These are phyloP conservation scores for Porites cylindrica DNA, from an alignment of 92 coral and sea anemone genomes.

Conservation along the genomic window DNA sequence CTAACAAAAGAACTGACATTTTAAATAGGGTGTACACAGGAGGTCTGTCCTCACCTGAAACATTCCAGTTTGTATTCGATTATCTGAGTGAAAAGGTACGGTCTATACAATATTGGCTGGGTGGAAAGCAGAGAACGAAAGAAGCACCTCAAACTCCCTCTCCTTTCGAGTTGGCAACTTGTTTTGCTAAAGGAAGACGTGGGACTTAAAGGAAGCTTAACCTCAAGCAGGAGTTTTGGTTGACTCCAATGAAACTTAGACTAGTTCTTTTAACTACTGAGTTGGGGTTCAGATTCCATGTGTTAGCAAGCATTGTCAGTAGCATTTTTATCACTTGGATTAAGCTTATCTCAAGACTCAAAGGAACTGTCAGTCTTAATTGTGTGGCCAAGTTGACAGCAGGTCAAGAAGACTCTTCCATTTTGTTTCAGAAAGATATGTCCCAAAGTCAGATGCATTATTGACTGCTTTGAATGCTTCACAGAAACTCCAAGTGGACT, in stretches of 20 bases:
- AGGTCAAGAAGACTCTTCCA: constrained; percentile 66
- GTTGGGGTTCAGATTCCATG: too few relatives aligned
- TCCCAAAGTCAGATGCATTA: constrained; percentile 55
- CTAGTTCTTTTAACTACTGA: not conserved
- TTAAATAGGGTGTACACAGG: constrained; percentile 60
- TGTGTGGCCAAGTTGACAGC: constrained; percentile 69
- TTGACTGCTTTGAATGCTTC: too few relatives aligned
- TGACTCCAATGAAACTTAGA: constrained; percentile 61
- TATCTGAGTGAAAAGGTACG: constrained; percentile 44
- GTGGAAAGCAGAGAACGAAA: constrained; percentile 69
- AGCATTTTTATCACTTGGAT: too few relatives aligned
- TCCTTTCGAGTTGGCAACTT: too few relatives aligned
- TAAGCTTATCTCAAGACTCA: too few relatives aligned
- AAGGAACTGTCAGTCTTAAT: constrained; percentile 19
- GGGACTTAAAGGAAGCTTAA: too few relatives aligned
- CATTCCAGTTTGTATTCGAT: too few relatives aligned
- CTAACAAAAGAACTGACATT: constrained; percentile 24
- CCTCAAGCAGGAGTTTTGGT: too few relatives aligned
- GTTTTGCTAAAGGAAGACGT: too few relatives aligned
- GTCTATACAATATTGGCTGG: constrained; percentile 76
- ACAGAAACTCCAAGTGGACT: constrained; percentile 57
- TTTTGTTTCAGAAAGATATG: constrained; percentile 61
- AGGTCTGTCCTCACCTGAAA: too few relatives aligned
- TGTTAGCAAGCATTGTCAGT: too few relatives aligned
- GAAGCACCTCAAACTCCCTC: constrained; percentile 31